These are phyloP conservation scores for Danio jaintianensis DNA, from an alignment of 2,797 vertebrate genomes.

Conservation along the genomic window DNA sequence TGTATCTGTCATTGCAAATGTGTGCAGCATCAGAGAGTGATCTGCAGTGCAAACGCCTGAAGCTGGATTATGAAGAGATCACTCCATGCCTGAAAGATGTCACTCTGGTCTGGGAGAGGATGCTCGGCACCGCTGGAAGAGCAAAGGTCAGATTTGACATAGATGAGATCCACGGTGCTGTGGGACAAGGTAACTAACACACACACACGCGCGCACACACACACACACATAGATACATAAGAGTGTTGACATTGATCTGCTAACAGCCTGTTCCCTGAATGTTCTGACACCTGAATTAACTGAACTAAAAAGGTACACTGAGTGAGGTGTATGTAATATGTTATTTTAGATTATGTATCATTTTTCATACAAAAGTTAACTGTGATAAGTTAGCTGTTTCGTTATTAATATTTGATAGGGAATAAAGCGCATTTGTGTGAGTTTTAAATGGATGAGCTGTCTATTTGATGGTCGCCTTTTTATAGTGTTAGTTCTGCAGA, in stretches of 20 bases:
- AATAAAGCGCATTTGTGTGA: not conserved
- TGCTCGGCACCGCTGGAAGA: conserved; percentile 87
- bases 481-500: not conserved
- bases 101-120: conserved; percentile 94
- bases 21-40: conserved; percentile 88
- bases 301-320: not conserved
- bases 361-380: not conserved
- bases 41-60: conserved; percentile 91
- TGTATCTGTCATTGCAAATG: conserved; percentile 39
- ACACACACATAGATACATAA: not conserved
- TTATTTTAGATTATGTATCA: conserved; percentile 6
- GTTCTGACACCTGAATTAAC: conserved; percentile 3
- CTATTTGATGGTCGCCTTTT: not conserved
- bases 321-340: not conserved
- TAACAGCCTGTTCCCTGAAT: not conserved
- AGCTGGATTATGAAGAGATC: conserved; percentile 97
- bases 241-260: not conserved
- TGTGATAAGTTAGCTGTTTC: not conserved
- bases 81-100: conserved; percentile 96
- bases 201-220: not conserved
- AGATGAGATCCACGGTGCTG: conserved; percentile 88
- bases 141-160: conserved; percentile 89
- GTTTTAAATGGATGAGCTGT: not conserved
- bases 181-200: conserved; percentile 85
- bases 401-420: not conserved